A percentile compares a stretch with the other conserved stretches of the same genome.
phyloP scores from a whole-genome alignment of 2,113 vertebrate genomes.

The Mesoclemmys tuberculata region DNA sequence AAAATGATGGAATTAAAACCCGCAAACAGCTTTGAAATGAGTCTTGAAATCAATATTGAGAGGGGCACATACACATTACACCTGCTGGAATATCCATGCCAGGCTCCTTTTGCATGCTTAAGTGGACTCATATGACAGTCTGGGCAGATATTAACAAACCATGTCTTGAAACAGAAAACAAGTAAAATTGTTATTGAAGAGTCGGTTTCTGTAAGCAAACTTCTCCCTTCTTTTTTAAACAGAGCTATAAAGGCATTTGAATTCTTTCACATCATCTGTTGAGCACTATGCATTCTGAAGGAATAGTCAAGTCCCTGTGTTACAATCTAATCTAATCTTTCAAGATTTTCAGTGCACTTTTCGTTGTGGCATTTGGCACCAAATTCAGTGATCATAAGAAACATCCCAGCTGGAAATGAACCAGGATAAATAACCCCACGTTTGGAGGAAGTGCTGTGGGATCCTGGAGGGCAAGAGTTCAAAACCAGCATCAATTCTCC shows the following conservation, averaged over 20 bases:
- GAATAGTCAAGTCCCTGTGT: not conserved
- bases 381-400: not conserved
- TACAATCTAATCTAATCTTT: not conserved
- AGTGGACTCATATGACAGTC: not conserved
- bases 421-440: not conserved
- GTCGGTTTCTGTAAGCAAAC: not conserved
- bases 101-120: not conserved
- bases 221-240: not conserved
- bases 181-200: not conserved
- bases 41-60: not conserved
- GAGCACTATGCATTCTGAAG: not conserved
- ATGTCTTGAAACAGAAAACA: fast-evolving
- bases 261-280: not conserved
- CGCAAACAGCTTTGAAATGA: not conserved
- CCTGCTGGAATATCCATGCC: not conserved
- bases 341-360: not conserved
- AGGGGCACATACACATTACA: not conserved
- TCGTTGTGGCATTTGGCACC: not conserved
- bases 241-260: not conserved
- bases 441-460: not conserved
- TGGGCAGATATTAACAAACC: not conserved
- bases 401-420: not conserved
- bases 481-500: not conserved
- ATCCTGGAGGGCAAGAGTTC: not conserved
- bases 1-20: not conserved